Conservation (phyloP, 2,113 vertebrate genomes). For the Xiphophorus maculatus region DNA sequence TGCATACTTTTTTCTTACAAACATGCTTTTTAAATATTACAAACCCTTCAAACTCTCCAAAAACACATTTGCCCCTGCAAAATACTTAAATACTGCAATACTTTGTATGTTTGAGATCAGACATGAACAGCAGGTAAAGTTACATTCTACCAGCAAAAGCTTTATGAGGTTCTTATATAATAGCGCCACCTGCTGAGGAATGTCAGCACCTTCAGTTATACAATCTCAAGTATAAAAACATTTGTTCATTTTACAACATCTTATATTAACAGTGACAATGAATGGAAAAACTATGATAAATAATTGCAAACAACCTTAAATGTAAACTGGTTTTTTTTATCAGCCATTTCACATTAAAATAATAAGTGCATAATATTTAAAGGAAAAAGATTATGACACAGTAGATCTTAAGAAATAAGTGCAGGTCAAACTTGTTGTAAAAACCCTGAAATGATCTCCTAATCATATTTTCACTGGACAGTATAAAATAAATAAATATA, state of each 20-base stretch:
- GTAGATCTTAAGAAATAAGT: conserved; percentile 54
- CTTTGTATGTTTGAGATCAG: conserved; percentile 40
- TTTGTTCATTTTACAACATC: conserved; percentile 72
- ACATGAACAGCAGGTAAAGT: conserved; percentile 68
- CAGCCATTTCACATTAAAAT: conserved; percentile 33
- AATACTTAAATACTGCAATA: conserved; percentile 2
- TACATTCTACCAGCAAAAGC: conserved; percentile 70
- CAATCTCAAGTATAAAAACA: conserved; percentile 74
- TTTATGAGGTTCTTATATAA: conserved; percentile 61
- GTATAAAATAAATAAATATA: conserved; percentile 22
- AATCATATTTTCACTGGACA: conserved; percentile 22
- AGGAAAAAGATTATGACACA: conserved; percentile 41
- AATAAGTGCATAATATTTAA: conserved; percentile 61
- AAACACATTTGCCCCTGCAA: neutral
- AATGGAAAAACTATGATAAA: conserved; percentile 67
- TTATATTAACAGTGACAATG: conserved; percentile 72
- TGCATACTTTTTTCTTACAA: conserved; percentile 24
- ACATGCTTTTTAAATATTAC: conserved; percentile 66
- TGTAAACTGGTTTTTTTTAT: conserved; percentile 61
- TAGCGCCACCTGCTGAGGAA: conserved; percentile 68
- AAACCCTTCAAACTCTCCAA: conserved; percentile 51
- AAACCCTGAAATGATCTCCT: conserved; percentile 46
- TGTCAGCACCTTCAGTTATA: conserved; percentile 79
- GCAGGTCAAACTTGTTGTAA: conserved; percentile 30
- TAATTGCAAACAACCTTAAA: conserved; percentile 54